phyloP scores from a whole-genome alignment of 1,140 invertebrate genomes.

The Adelges cooleyi region DNA sequence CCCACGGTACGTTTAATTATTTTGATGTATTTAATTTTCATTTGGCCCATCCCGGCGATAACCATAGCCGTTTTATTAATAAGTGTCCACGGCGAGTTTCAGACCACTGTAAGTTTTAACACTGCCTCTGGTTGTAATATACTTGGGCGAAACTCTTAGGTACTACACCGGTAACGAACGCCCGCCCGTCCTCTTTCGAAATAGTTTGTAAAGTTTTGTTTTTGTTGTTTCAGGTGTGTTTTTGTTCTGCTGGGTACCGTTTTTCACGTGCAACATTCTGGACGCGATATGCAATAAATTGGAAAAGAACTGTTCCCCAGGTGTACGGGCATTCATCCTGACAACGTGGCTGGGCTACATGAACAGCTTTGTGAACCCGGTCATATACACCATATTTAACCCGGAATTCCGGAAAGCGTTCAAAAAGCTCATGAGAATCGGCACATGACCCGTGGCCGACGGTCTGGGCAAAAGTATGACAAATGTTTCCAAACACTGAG shows the following conservation, averaged over 20 bases:
- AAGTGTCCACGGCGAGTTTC: too few species aligned
- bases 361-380: slow-evolving; percentile 95
- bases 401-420: slow-evolving; percentile 98
- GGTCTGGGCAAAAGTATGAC: not conserved
- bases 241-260: slow-evolving; percentile 96
- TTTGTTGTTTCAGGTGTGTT: slow-evolving; percentile 63
- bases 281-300: slow-evolving; percentile 91
- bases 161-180: too few species aligned
- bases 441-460: slow-evolving; percentile 35
- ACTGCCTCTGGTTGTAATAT: too few species aligned
- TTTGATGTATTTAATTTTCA: too few species aligned
- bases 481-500: too few species aligned
- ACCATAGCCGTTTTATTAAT: too few species aligned
- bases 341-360: slow-evolving; percentile 99
- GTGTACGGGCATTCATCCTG: slow-evolving; percentile 79
- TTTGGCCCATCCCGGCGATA: too few species aligned
- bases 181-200: too few species aligned
- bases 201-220: too few species aligned
- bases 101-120: too few species aligned
- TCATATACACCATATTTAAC: slow-evolving; percentile 99
- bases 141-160: too few species aligned
- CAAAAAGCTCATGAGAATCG: slow-evolving; percentile 68
- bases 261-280: slow-evolving; percentile 95
- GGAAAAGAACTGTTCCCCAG: slow-evolving; percentile 64
- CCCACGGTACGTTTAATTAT: too few species aligned